Evolutionary conservation across 2,797 vertebrate genomes (phyloP).

Genomic region (Scyliorhinus canicula): DNA sequence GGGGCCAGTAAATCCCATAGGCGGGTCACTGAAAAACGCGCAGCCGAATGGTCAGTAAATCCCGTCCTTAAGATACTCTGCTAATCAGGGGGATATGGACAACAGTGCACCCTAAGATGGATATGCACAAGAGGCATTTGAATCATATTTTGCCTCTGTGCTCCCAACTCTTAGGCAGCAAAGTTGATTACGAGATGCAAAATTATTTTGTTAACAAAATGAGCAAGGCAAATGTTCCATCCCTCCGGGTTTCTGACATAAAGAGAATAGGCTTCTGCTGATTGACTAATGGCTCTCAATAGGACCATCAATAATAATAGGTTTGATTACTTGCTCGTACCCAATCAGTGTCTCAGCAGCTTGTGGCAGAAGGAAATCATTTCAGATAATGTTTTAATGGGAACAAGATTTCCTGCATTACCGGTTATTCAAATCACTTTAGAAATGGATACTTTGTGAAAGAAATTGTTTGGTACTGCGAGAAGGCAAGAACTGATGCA

Average conservation of each 20-base stretch:
- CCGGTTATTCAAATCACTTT: neutral
- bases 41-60: too few relatives aligned
- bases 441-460: neutral
- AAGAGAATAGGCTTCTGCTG: neutral
- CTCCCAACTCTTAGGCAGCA: neutral
- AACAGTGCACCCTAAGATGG: constrained; percentile 5
- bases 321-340: neutral
- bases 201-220: neutral
- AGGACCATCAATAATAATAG: neutral
- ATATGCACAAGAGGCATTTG: neutral
- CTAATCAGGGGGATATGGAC: neutral
- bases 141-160: neutral
- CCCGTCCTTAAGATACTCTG: neutral
- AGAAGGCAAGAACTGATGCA: neutral
- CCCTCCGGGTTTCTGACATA: neutral
- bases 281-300: neutral
- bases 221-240: neutral
- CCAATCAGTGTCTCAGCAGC: neutral
- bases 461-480: too few relatives aligned
- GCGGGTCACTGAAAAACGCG: too few relatives aligned
- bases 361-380: neutral
- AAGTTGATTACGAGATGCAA: neutral
- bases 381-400: neutral
- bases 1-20: too few relatives aligned
- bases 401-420: neutral